These are phyloP conservation scores for Bujurquina vittata DNA, from an alignment of 2,113 vertebrate species.

Conservation along the genomic window DNA sequence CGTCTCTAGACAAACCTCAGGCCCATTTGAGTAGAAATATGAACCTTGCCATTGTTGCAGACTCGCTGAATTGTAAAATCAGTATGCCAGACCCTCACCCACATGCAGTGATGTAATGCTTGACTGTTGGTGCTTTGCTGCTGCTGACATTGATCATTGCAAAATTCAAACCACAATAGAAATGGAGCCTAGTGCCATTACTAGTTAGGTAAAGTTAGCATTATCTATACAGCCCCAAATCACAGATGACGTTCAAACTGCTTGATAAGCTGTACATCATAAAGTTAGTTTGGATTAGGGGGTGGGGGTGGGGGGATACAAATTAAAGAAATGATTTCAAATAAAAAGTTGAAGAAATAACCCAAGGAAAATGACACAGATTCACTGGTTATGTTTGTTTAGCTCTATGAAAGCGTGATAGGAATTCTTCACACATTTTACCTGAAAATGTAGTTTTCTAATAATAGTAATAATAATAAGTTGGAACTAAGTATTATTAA, in stretches of 20 bases:
- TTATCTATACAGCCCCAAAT: background rate
- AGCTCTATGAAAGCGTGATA: background rate
- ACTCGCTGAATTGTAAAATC: conserved; percentile 12
- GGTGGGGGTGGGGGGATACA: too few species aligned
- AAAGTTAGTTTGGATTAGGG: too few species aligned
- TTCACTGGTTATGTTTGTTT: too few species aligned
- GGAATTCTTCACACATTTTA: background rate
- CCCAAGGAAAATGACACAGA: too few species aligned
- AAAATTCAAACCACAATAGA: background rate
- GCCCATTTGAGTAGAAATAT: background rate
- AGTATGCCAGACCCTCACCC: conserved; percentile 14
- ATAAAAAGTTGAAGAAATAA: too few species aligned
- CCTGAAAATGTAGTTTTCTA: background rate
- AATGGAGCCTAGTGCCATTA: background rate
- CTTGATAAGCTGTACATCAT: too few species aligned
- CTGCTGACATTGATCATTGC: background rate
- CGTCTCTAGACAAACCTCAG: background rate
- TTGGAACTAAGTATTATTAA: background rate
- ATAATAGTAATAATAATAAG: background rate
- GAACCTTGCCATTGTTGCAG: background rate
- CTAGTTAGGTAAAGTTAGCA: background rate
- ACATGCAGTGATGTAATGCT: conserved; percentile 46
- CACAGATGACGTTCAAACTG: too few species aligned
- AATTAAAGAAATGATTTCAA: too few species aligned
- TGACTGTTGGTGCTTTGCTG: conserved; percentile 3